Evolutionary conservation across 2,797 vertebrate genomes (phyloP).

Genomic region (Lateolabrax maculatus): DNA sequence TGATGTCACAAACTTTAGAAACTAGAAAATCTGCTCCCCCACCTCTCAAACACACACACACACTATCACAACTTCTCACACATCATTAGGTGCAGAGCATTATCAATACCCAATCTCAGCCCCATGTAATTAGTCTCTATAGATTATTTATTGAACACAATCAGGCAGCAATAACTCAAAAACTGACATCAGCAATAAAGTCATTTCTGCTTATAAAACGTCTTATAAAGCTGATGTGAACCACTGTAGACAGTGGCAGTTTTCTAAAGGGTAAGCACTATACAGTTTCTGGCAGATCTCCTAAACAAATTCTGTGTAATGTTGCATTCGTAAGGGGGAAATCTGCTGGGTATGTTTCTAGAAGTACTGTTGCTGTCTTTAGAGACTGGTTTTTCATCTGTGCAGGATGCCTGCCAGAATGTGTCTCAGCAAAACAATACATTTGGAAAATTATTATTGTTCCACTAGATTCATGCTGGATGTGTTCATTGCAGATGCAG

Average conservation of each 20-base stretch:
- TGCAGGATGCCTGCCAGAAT: constrained; percentile 24
- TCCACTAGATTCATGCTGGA: constrained; percentile 8
- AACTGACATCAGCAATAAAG: constrained; percentile 66
- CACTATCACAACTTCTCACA: constrained; percentile 48
- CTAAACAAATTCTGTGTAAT: constrained; percentile 34
- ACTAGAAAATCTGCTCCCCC: not conserved
- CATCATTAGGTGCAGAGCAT: constrained; percentile 57
- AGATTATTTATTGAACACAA: constrained; percentile 75
- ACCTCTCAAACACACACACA: constrained; percentile 27
- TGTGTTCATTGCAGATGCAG: constrained; percentile 18
- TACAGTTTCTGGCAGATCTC: constrained; percentile 23
- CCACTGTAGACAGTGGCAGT: constrained; percentile 9
- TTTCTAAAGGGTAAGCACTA: constrained; percentile 37
- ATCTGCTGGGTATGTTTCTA: constrained; percentile 28
- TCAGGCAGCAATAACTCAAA: constrained; percentile 65
- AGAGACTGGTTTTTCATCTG: constrained; percentile 25
- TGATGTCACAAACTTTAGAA: constrained; percentile 34
- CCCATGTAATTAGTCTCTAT: constrained; percentile 76
- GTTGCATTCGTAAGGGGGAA: constrained; percentile 24
- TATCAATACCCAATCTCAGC: constrained; percentile 74
- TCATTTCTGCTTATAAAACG: constrained; percentile 64
- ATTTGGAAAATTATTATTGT: constrained; percentile 12
- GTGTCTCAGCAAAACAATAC: constrained; percentile 25
- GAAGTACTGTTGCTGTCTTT: constrained; percentile 24
- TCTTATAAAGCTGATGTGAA: constrained; percentile 49